phyloP scores from a whole-genome alignment of 1,140 invertebrate species.

The Coelopa frigida region DNA sequence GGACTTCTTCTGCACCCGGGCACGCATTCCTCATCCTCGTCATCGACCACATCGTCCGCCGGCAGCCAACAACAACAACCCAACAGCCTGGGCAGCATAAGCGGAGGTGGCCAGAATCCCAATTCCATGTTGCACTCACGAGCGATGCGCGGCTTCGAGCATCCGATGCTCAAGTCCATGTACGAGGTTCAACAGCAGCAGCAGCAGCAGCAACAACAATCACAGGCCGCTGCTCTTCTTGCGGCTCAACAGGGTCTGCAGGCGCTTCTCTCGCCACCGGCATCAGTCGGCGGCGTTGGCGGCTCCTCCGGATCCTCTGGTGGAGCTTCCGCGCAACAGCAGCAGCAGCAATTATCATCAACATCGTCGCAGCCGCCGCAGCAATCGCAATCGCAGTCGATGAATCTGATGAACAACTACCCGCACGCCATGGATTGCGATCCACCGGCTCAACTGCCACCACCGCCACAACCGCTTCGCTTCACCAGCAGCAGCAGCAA shows the following conservation, averaged over 20 bases:
- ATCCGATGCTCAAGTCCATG: slow-evolving; percentile 11
- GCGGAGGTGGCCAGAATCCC: not conserved
- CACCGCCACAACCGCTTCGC: slow-evolving; percentile 17
- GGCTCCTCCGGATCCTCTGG: too few species aligned
- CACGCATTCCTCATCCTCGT: slow-evolving; percentile 12
- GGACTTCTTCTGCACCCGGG: slow-evolving; percentile 30
- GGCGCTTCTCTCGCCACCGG: slow-evolving; percentile 10
- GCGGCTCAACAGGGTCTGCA: slow-evolving; percentile 14
- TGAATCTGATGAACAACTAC: slow-evolving; percentile 22
- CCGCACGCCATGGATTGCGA: slow-evolving; percentile 44
- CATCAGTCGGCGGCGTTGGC: slow-evolving; percentile 5
- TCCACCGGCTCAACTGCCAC: slow-evolving; percentile 23
- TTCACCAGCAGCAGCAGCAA: slow-evolving; percentile 16
- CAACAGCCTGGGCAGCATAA: slow-evolving; percentile 23
- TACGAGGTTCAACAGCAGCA: slow-evolving; percentile 13
- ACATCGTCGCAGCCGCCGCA: slow-evolving; percentile 5
- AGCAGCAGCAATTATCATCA: slow-evolving; percentile 8
- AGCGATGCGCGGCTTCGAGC: not conserved
- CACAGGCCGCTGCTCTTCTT: slow-evolving; percentile 11
- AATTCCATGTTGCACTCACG: slow-evolving; percentile 2
- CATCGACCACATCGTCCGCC: slow-evolving; percentile 9
- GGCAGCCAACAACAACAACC: slow-evolving; percentile 14
- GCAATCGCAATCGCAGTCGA: slow-evolving; percentile 13
- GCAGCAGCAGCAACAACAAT: slow-evolving; percentile 6
- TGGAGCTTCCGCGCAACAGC: not conserved